A percentile compares a stretch with the other conserved stretches of the same genome.
phyloP scores from a whole-genome alignment of 2,888 invertebrate species.

The Hedya salicella region DNA sequence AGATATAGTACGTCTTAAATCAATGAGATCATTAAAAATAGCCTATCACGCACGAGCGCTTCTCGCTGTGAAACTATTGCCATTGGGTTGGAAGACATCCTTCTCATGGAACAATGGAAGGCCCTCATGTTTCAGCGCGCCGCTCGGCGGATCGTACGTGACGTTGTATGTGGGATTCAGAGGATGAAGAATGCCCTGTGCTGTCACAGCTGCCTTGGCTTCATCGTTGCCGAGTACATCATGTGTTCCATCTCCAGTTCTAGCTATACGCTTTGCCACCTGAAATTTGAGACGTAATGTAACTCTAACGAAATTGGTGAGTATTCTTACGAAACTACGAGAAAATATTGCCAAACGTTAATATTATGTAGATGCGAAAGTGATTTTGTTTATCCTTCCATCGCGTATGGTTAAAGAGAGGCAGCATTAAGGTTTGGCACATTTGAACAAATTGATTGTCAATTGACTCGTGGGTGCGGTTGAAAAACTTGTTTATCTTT shows the following conservation, averaged over 20 bases:
- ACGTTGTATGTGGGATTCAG: slow-evolving; percentile 72
- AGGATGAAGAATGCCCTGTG: slow-evolving; percentile 70
- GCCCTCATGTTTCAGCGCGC: slow-evolving; percentile 62
- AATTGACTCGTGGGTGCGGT: no score
- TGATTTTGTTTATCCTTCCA: no score
- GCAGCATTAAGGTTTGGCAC: no score
- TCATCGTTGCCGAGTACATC: slow-evolving; percentile 76
- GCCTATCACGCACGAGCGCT: slow-evolving; percentile 26
- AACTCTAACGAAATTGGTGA: no score
- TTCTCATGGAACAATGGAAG: slow-evolving; percentile 71
- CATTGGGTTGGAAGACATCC: slow-evolving; percentile 53
- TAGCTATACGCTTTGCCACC: slow-evolving; percentile 83
- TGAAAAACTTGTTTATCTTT: no score
- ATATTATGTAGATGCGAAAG: no score
- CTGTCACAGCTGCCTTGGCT: slow-evolving; percentile 61
- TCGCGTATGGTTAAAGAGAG: no score
- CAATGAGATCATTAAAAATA: neutral
- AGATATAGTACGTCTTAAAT: neutral
- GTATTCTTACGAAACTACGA: no score
- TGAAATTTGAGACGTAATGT: slow-evolving; percentile 46
- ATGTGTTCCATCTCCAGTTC: slow-evolving; percentile 88
- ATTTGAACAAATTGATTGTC: no score
- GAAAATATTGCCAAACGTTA: no score
- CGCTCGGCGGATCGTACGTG: slow-evolving; percentile 60
- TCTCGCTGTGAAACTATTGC: slow-evolving; percentile 40